phyloP scores from a whole-genome alignment of 2,888 invertebrate species.

The Yponomeuta evonymella region DNA sequence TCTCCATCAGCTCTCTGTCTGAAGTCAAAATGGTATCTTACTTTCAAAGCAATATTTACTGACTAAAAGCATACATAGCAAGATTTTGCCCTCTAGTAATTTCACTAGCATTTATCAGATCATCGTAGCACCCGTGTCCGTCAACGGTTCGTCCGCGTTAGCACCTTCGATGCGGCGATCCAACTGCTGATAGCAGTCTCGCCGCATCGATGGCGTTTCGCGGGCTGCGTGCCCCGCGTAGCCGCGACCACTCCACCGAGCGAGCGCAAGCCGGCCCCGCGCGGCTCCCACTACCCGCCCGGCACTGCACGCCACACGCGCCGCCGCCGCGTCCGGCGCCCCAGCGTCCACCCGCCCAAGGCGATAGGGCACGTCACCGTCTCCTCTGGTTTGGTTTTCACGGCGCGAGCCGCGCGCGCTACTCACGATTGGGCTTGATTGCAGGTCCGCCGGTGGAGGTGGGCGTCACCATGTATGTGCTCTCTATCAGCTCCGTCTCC shows the following conservation, averaged over 20 bases:
- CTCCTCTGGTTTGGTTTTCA: slow-evolving; percentile 65
- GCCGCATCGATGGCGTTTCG: slow-evolving; percentile 18
- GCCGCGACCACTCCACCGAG: background rate
- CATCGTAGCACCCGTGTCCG: slow-evolving; percentile 73
- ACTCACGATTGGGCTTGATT: slow-evolving; percentile 77
- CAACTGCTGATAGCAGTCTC: slow-evolving; percentile 13
- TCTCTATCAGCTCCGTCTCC: slow-evolving; percentile 98
- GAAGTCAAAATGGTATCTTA: slow-evolving; percentile 84
- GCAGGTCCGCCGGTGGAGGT: slow-evolving; percentile 98
- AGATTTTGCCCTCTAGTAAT: slow-evolving; percentile 61
- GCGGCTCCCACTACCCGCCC: slow-evolving; percentile 23
- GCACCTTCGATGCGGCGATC: slow-evolving; percentile 40
- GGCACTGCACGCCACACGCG: background rate
- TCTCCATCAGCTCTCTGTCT: slow-evolving; percentile 87
- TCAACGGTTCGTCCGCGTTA: slow-evolving; percentile 64
- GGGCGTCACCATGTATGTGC: slow-evolving; percentile 98
- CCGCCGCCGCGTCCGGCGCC: background rate
- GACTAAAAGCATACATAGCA: slow-evolving; percentile 70
- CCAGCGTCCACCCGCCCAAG: slow-evolving; percentile 26
- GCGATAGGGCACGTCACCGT: slow-evolving; percentile 59
- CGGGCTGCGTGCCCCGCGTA: background rate
- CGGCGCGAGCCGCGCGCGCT: slow-evolving; percentile 51
- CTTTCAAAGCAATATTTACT: slow-evolving; percentile 58
- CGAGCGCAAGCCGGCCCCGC: slow-evolving; percentile 25
- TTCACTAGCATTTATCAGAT: slow-evolving; percentile 71